Conservation (phyloP, 2,113 vertebrate genomes). For the Hippocampus barbouri region DNA sequence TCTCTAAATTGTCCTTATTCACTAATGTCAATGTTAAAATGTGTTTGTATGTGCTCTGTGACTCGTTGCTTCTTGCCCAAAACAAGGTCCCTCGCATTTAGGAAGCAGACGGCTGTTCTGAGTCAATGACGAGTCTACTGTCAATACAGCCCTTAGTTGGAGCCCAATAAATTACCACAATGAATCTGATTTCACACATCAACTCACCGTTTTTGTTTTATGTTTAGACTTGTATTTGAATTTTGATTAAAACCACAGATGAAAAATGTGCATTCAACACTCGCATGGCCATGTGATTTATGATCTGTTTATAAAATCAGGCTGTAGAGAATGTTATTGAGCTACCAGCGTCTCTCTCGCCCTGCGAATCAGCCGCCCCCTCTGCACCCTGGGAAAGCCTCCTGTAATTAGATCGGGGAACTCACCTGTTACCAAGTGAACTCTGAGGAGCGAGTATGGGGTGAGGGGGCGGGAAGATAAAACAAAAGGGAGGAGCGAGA, state of each 20-base stretch:
- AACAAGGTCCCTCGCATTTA: too few species aligned
- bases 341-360: slow-evolving; percentile 44
- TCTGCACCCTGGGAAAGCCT: slow-evolving; percentile 57
- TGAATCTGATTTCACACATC: not conserved
- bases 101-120: too few species aligned
- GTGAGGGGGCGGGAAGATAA: slow-evolving; percentile 42
- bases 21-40: too few species aligned
- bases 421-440: slow-evolving; percentile 60
- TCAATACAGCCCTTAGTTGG: not conserved
- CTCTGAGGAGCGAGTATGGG: slow-evolving; percentile 12
- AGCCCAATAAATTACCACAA: not conserved
- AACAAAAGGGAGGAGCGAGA: slow-evolving; percentile 23
- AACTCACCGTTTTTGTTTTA: not conserved
- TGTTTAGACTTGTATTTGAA: not conserved
- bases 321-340: slow-evolving; percentile 63
- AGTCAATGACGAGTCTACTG: not conserved
- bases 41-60: too few species aligned
- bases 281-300: slow-evolving; percentile 59
- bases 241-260: not conserved
- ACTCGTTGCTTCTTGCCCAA: too few species aligned
- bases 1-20: too few species aligned
- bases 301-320: slow-evolving; percentile 66
- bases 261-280: not conserved
- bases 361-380: slow-evolving; percentile 59
- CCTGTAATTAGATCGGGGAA: slow-evolving; percentile 67